Percentiles rank a stretch among this genome's conserved stretches.
Conservation (phyloP, 64 coral and sea anemone species). For the Hydrozoanthus tunicans region DNA sequence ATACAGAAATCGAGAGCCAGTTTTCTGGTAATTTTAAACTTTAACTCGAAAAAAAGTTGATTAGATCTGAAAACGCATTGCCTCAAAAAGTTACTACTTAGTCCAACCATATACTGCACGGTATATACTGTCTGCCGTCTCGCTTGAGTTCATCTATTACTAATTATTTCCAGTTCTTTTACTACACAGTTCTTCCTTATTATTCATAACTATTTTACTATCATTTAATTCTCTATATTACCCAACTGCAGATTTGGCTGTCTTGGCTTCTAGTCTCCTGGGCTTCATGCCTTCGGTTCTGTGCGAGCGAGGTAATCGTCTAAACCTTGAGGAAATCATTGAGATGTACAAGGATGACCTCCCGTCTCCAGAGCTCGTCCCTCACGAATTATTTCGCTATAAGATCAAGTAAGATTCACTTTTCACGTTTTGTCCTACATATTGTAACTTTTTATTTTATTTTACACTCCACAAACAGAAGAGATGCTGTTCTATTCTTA, state of each 20-base stretch:
- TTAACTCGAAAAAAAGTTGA: conserved; percentile 2
- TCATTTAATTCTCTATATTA: conserved; percentile 13
- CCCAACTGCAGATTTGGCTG: conserved; percentile 33
- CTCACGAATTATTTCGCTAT: conserved; percentile 36
- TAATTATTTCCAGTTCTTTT: conserved; percentile 22
- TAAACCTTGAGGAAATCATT: conserved; percentile 61
- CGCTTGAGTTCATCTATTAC: conserved; percentile 4
- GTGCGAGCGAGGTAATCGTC: conserved; percentile 23
- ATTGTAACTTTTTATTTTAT: conserved; percentile 11
- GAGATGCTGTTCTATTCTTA: conserved; percentile 9
- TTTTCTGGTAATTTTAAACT: conserved; percentile 59
- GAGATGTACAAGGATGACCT: conserved; percentile 66
- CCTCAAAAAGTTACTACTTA: conserved; percentile 13
- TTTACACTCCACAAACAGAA: conserved; percentile 18
- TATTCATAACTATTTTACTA: conserved; percentile 21
- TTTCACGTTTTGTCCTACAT: not conserved
- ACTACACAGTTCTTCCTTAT: conserved; percentile 20
- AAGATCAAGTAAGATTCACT: conserved; percentile 19
- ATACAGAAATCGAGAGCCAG: conserved; percentile 60
- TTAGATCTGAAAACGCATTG: conserved; percentile 28
- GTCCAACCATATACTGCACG: conserved; percentile 11
- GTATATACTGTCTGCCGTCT: conserved; percentile 17
- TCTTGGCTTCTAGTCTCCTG: conserved; percentile 21
- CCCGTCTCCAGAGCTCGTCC: conserved; percentile 56
- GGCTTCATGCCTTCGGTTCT: conserved; percentile 3